Evolutionary conservation across 2,888 invertebrate species (phyloP), one percentile per base, ranked within the genome.

Genomic region (Odontomyia ornata): DNA sequence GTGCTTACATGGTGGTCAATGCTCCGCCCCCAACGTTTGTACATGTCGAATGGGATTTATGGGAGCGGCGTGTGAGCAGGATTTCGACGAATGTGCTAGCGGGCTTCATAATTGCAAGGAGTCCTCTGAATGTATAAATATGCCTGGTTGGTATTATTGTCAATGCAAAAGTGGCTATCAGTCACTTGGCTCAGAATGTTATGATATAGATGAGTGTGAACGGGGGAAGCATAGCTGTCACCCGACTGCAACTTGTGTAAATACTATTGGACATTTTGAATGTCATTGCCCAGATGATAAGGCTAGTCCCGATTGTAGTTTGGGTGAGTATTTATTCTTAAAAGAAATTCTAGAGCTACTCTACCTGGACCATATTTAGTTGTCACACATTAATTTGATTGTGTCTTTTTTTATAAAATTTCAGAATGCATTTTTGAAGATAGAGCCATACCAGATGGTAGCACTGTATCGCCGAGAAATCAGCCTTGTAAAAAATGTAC

Each of bases 91-190:
- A 88, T 96, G 96, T 88, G 88, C 89, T 21, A 89, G 91, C 80
- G 90, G 91, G 80, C 88, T 90, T 76, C 91, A 92, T 83, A 89
- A 91, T 79, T 96, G 96, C 87, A 92, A 92, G 81, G 89, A 90
- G 81, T 91, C 93, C 81, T 93, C 95, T 73, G 89, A 89, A 76
- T 96, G 96, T 87, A 91, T 95, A 86, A 96, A 96, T 88, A 93
- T 93, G 89, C 95, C 95, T 60, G 96, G 96, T 81, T 95, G 95
- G 91, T 95, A 94, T 88, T 93, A 94, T 86, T 96, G 96, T 87
- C 91, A 93, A 82, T 96, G 96, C 86, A 91, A 91, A 81, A 89
- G 91, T 77, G 96, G 96, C 3, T 96, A 93, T 87, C 89, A 90
- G 23, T 90, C 90, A 78, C 89, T 89, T 57, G 85, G 88, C 64